phyloP scores from a whole-genome alignment of 2,888 invertebrate species.

The Lacanobia oleracea region DNA sequence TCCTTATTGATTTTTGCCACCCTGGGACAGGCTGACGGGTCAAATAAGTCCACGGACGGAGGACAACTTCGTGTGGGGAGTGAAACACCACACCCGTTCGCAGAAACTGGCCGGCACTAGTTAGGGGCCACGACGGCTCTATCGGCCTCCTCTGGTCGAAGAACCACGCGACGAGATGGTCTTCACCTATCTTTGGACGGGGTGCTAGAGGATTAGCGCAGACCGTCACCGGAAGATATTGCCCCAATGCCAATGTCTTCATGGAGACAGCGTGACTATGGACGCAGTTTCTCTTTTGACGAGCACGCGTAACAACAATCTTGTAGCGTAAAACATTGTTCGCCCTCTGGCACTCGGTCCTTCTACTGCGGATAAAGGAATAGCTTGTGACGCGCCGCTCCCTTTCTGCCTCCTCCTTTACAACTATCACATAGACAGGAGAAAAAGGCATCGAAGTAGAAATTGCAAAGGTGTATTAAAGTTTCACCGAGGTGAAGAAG shows the following conservation, averaged over 20 bases:
- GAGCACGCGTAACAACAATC: neutral
- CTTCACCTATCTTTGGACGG: neutral
- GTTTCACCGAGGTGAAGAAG: neutral
- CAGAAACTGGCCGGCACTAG: too few relatives aligned
- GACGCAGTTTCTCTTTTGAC: neutral
- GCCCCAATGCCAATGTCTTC: too few relatives aligned
- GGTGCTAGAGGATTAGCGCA: neutral
- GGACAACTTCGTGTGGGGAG: too few relatives aligned
- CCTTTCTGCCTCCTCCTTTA: neutral
- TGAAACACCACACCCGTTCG: too few relatives aligned
- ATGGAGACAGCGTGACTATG: neutral
- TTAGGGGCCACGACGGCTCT: too few relatives aligned
- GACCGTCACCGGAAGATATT: neutral
- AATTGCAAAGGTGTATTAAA: neutral
- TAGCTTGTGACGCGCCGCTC: too few relatives aligned
- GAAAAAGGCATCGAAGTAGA: neutral
- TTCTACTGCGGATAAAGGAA: neutral
- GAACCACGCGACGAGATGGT: neutral
- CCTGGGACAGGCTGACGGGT: too few relatives aligned
- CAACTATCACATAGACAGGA: neutral
- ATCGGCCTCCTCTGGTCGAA: too few relatives aligned
- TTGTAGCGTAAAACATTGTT: neutral
- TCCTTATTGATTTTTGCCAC: neutral
- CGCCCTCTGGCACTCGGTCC: neutral
- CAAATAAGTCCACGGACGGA: too few relatives aligned